Conservation (phyloP, 2,888 invertebrate genomes). For the Proisotoma minuta region DNA sequence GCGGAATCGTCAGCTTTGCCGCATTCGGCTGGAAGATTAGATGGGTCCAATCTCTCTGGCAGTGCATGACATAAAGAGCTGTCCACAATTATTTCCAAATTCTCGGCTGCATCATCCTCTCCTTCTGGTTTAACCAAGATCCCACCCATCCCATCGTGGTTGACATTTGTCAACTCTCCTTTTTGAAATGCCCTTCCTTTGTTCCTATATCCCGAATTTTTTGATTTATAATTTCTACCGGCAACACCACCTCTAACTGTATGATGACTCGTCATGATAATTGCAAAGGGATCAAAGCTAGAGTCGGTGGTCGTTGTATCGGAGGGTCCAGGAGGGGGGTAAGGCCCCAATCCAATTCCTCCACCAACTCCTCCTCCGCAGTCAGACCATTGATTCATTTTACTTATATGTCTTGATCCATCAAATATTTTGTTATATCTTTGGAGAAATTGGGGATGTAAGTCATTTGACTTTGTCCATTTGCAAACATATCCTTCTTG, state of each 20-base stretch:
- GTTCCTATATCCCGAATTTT: too few species aligned
- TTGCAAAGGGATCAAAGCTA: neutral
- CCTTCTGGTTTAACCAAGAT: neutral
- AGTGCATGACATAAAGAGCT: too few species aligned
- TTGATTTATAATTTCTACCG: too few species aligned
- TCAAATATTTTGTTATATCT: constrained; percentile 2
- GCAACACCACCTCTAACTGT: too few species aligned
- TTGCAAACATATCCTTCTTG: neutral
- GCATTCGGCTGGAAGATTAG: too few species aligned
- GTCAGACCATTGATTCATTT: neutral
- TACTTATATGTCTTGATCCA: neutral
- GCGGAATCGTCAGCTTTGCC: too few species aligned
- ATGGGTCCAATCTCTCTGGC: too few species aligned
- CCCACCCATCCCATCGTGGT: neutral
- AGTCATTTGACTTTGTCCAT: neutral
- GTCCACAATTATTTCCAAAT: too few species aligned
- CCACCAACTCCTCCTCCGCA: neutral
- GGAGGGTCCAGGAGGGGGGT: neutral
- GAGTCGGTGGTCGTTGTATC: neutral
- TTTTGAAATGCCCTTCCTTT: neutral
- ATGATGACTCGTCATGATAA: too few species aligned
- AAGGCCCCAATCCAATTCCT: constrained; percentile 5
- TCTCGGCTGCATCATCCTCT: too few species aligned
- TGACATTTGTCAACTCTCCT: neutral
- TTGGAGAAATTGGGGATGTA: neutral